Conservation (phyloP, 2,113 vertebrate genomes). For the Talpa occidentalis region DNA sequence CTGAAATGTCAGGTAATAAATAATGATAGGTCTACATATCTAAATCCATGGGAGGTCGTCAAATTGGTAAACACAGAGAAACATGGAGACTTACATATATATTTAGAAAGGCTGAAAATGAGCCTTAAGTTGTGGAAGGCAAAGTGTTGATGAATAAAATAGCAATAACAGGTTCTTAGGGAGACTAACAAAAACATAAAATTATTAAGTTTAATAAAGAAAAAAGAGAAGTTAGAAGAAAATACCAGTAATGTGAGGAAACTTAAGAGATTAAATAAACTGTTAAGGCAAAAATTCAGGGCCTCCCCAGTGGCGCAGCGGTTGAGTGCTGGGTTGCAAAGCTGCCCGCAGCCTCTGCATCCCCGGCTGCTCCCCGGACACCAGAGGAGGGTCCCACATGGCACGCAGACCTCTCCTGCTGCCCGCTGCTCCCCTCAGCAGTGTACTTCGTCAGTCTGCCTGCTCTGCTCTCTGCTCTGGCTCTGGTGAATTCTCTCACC, state of each 20-base stretch:
- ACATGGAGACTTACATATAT: neutral
- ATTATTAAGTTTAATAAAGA: neutral
- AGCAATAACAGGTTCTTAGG: neutral
- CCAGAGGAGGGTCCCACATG: too few species aligned
- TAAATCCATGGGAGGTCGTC: neutral
- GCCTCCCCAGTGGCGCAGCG: too few species aligned
- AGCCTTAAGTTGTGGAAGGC: neutral
- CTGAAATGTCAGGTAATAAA: neutral
- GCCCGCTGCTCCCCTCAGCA: too few species aligned
- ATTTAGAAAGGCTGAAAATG: neutral
- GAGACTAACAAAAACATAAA: constrained; percentile 3
- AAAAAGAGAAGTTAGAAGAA: neutral
- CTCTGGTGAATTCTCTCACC: too few species aligned
- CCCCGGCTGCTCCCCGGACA: too few species aligned
- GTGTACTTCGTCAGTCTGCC: too few species aligned
- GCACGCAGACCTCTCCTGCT: too few species aligned
- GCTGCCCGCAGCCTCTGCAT: too few species aligned
- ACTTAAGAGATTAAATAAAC: neutral
- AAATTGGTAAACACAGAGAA: neutral
- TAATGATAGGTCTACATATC: neutral
- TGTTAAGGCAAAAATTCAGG: too few species aligned
- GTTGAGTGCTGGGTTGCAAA: too few species aligned
- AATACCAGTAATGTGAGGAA: neutral
- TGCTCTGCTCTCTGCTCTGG: too few species aligned
- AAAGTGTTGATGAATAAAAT: constrained; percentile 8